These are phyloP conservation scores for Parnassius mnemosyne DNA, from an alignment of 2,888 invertebrate species.

Conservation along the genomic window DNA sequence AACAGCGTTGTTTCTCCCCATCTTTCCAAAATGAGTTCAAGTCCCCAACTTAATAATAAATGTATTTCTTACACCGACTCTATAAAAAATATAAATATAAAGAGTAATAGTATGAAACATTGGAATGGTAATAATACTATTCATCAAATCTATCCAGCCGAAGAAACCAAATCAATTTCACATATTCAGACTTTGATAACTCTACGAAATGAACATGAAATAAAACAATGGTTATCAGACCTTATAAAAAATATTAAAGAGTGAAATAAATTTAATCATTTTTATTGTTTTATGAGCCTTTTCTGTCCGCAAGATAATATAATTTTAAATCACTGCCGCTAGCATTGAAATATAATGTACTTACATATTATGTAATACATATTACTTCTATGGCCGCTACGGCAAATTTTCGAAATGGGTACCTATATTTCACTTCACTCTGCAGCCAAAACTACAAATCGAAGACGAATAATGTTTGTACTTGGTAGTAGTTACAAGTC, in stretches of 20 bases:
- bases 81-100: neutral
- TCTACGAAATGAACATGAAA: slow-evolving; percentile 16
- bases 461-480: no score
- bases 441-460: no score
- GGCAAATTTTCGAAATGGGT: no score
- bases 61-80: neutral
- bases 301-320: neutral
- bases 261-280: slow-evolving; percentile 3
- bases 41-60: slow-evolving; percentile 8
- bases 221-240: slow-evolving; percentile 27
- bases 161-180: slow-evolving; percentile 3
- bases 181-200: slow-evolving; percentile 4
- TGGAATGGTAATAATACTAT: slow-evolving; percentile 4
- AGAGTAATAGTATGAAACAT: neutral
- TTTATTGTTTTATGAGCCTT: neutral
- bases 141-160: neutral
- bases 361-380: no score
- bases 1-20: neutral
- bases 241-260: slow-evolving; percentile 21
- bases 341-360: no score
- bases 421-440: no score
- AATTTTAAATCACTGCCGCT: neutral
- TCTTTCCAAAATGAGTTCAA: slow-evolving; percentile 1
- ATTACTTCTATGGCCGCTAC: no score
- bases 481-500: no score